Percentiles rank a stretch among this genome's conserved stretches.
Conservation (phyloP, 2,888 invertebrate genomes). For the Trichacis sp. region DNA sequence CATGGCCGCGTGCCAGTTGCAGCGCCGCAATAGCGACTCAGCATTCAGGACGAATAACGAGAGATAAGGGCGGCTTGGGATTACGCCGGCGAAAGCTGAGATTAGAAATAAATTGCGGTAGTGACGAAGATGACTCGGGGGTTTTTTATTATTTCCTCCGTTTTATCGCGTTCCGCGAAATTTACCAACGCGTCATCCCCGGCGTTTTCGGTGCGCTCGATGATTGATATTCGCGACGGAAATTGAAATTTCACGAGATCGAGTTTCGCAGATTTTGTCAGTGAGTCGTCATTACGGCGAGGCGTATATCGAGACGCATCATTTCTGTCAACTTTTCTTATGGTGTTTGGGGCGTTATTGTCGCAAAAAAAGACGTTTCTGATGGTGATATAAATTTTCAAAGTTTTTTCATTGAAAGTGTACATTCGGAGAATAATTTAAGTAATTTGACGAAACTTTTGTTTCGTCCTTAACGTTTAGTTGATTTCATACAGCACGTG, state of each 20-base stretch:
- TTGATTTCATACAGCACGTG: no score
- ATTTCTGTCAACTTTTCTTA: no score
- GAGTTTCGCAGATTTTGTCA: background rate
- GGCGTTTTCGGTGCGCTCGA: background rate
- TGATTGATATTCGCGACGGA: background rate
- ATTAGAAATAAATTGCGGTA: conserved; percentile 43
- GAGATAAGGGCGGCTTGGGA: conserved; percentile 6
- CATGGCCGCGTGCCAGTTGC: conserved; percentile 62
- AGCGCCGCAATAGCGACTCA: conserved; percentile 48
- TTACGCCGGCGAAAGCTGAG: conserved; percentile 25
- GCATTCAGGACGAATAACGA: conserved; percentile 32
- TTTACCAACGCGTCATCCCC: background rate
- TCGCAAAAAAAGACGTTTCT: no score
- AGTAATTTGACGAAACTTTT: no score
- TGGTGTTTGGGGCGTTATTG: no score
- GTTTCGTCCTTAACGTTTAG: no score
- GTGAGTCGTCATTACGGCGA: background rate
- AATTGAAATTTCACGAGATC: background rate
- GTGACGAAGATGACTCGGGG: conserved; percentile 37
- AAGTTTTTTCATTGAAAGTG: no score
- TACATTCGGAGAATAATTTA: no score
- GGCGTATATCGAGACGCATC: background rate
- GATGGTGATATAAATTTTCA: no score
- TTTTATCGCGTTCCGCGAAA: background rate
- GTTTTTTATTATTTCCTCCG: conserved; percentile 18